Percentiles rank a stretch among this genome's conserved stretches.
These are phyloP conservation scores for Eublepharis macularius DNA, from an alignment of 2,113 vertebrate genomes.

Conservation along the genomic window DNA sequence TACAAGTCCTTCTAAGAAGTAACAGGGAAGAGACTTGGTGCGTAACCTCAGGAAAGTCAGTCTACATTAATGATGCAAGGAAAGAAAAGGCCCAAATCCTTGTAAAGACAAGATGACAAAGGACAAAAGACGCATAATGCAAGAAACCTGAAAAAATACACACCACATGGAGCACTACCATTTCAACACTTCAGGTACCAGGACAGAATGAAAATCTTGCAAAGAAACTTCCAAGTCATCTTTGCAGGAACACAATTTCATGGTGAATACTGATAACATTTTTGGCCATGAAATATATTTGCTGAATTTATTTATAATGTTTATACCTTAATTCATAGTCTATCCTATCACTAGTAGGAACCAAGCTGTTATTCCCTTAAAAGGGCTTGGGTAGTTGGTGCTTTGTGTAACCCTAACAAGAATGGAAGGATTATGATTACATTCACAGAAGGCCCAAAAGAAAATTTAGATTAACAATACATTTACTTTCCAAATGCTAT, in stretches of 20 bases:
- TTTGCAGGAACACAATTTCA: not conserved
- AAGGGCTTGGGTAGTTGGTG: not conserved
- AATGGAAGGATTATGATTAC: not conserved
- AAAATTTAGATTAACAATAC: not conserved
- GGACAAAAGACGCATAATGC: too few relatives aligned
- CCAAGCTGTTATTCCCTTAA: not conserved
- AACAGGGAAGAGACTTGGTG: too few relatives aligned
- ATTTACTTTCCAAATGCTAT: slow-evolving; percentile 21
- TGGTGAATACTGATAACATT: not conserved
- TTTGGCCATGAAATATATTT: not conserved
- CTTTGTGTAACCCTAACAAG: not conserved
- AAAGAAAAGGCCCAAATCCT: too few relatives aligned
- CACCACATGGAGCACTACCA: too few relatives aligned
- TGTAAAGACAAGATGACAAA: too few relatives aligned
- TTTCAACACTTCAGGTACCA: too few relatives aligned
- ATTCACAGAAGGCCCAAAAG: not conserved
- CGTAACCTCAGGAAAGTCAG: too few relatives aligned
- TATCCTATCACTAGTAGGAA: not conserved
- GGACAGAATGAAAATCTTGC: too few relatives aligned
- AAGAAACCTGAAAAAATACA: too few relatives aligned
- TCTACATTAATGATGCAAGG: too few relatives aligned
- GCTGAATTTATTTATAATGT: not conserved
- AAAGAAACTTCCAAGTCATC: too few relatives aligned
- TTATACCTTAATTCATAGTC: not conserved
- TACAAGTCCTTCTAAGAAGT: too few relatives aligned